These are phyloP conservation scores for Chrysolina oricalcia DNA, from an alignment of 2,888 invertebrate species.

Conservation along the genomic window DNA sequence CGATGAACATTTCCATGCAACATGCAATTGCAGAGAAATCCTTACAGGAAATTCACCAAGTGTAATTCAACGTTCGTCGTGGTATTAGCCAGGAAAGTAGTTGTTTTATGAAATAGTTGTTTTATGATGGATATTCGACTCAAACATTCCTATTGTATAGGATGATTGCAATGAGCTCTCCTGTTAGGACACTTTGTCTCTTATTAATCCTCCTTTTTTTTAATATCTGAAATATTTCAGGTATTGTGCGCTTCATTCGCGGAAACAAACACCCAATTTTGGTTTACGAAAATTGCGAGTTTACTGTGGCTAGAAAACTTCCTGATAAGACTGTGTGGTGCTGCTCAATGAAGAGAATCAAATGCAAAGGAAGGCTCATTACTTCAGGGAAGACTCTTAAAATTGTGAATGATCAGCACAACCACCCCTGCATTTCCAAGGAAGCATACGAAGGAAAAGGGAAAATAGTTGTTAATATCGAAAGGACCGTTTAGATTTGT, in stretches of 20 bases:
- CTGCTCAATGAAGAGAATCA: conserved; percentile 47
- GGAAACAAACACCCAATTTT: conserved; percentile 52
- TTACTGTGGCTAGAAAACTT: conserved; percentile 51
- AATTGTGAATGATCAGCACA: conserved; percentile 34
- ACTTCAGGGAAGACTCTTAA: conserved; percentile 50
- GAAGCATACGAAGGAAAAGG: conserved; percentile 4
- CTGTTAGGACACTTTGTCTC: no score
- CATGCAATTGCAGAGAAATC: no score
- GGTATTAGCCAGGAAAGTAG: no score
- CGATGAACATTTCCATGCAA: no score
- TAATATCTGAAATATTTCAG: conserved; percentile 22
- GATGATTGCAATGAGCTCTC: no score
- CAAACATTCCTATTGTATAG: no score
- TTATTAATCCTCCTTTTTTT: no score
- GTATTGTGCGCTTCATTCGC: conserved; percentile 36
- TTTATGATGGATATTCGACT: no score
- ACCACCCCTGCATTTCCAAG: conserved; percentile 13
- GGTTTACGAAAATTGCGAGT: conserved; percentile 53
- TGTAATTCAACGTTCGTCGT: no score
- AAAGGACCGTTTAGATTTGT: neutral
- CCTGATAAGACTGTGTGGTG: conserved; percentile 55
- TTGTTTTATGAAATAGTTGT: no score
- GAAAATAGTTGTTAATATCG: conserved; percentile 29
- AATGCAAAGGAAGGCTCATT: conserved; percentile 47
- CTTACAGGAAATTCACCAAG: no score